Evolutionary conservation across 2,113 vertebrate species (phyloP), one percentile per base, ranked within the genome.

Genomic region (Nerophis ophidion): DNA sequence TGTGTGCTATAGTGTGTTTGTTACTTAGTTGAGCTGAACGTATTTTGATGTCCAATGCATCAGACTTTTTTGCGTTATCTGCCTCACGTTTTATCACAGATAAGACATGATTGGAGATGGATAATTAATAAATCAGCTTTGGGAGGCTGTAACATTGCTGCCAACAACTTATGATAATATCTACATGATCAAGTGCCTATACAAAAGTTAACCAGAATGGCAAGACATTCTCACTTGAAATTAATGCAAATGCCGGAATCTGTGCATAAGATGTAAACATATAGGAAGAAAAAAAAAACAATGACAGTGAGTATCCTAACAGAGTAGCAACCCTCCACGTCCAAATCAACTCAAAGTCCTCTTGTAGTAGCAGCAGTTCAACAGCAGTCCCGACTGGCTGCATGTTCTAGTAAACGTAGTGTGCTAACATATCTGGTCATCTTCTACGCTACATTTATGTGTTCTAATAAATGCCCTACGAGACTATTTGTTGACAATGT

Each of bases 251-350:
- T 57, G 67, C 63, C 36, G 60, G 60, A 59, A 67, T 49, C 7
- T 45, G 48, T 72, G 63, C 51, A 60, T 34, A 36, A 55, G 50
- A 81, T 19, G 74, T 86, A 81, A 87, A 87, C 82, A 69, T 45
- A 62, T 46, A n/a, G 17, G 33, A 61, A 16, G 57, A 52, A 69
- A 45, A 70, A 73, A 44, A 45, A 70, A 73, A 44, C 54, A 65
- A 56, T 79, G 52, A 65, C 53, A 69, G 42, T 52, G 38, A 63
- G 59, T 26, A 66, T 76, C 46, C 60, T 62, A 49, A 70, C 46
- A 74, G 76, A 65, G 76, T 55, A 17, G 36, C 63, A 66, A 70
- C 59, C 55, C 72, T 76, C 64, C 65, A 46, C 19, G 26, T 66
- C 58, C 16, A 68, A 58, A 74, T 62, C 44, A 26, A 70, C 55